Conservation (phyloP, 1,140 invertebrate genomes). For the Belonocnema kinseyi region DNA sequence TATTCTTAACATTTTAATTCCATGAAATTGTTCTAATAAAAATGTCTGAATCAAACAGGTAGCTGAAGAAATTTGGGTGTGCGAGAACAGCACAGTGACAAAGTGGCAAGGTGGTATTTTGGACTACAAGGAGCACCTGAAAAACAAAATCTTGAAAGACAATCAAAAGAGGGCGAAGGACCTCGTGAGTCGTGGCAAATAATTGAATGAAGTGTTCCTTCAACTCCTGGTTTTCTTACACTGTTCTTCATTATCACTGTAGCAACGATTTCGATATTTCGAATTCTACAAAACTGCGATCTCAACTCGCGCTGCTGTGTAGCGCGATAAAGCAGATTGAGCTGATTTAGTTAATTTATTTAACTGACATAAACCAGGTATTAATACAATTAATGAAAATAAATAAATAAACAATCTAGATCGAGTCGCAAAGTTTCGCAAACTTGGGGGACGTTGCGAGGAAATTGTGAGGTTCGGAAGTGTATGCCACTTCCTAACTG, state of each 20-base stretch:
- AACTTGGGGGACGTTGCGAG: not conserved
- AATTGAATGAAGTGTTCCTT: slow-evolving; percentile 48
- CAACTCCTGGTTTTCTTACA: slow-evolving; percentile 44
- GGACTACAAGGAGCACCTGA: slow-evolving; percentile 96
- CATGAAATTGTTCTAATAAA: slow-evolving; percentile 40
- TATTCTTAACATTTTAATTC: too few species aligned
- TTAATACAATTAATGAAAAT: not conserved
- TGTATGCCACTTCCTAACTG: slow-evolving; percentile 6
- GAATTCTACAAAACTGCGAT: slow-evolving; percentile 40
- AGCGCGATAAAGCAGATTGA: slow-evolving; percentile 59
- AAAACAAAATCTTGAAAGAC: slow-evolving; percentile 86
- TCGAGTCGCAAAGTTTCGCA: slow-evolving; percentile 1
- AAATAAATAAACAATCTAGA: not conserved
- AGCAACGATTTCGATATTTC: slow-evolving; percentile 49
- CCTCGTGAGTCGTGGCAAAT: slow-evolving; percentile 60
- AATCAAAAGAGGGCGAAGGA: slow-evolving; percentile 75
- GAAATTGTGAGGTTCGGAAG: not conserved
- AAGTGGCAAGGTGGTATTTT: slow-evolving; percentile 98
- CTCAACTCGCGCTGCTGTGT: slow-evolving; percentile 62
- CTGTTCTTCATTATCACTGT: slow-evolving; percentile 36
- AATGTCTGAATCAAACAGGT: slow-evolving; percentile 80
- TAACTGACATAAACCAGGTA: slow-evolving; percentile 52
- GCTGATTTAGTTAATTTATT: slow-evolving; percentile 73
- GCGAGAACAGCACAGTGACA: slow-evolving; percentile 95
- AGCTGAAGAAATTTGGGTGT: slow-evolving; percentile 99